These are phyloP conservation scores for Aurelia aurita complex sp. Pacific DNA, from an alignment of 30 jellyfish, hydroid and myxozoan genomes.

Conservation along the genomic window DNA sequence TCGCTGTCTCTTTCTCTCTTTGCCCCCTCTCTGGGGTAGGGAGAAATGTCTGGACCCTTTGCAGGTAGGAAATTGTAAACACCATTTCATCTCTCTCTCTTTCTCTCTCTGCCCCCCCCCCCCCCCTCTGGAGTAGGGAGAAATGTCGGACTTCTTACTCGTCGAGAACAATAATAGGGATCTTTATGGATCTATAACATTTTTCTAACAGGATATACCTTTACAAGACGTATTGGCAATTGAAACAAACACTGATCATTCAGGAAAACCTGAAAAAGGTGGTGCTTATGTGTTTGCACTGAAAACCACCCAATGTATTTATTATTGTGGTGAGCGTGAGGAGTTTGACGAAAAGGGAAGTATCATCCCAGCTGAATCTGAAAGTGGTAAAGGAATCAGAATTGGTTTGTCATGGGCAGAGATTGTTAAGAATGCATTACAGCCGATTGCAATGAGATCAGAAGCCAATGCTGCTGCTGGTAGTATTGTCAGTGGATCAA, in stretches of 20 bases:
- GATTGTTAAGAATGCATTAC: constrained; percentile 83
- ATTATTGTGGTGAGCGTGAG: constrained; percentile 95
- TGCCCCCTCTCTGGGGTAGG: no score
- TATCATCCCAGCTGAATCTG: constrained; percentile 91
- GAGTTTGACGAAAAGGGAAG: constrained; percentile 87
- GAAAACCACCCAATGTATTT: constrained; percentile 70
- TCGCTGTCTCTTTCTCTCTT: no score
- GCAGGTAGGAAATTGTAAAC: no score
- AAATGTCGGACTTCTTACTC: no score
- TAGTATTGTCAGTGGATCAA: constrained; percentile 21
- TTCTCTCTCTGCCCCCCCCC: no score
- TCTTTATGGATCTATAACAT: no score
- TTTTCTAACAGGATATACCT: constrained; percentile 77
- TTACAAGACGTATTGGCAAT: constrained; percentile 86
- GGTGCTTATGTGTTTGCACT: constrained; percentile 91
- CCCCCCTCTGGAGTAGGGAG: no score
- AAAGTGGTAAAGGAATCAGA: constrained; percentile 94
- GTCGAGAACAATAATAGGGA: no score
- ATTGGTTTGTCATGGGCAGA: constrained; percentile 98
- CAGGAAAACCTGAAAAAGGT: constrained; percentile 91
- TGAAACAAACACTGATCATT: constrained; percentile 92
- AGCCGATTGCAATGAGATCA: constrained; percentile 83
- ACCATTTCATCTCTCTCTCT: no score
- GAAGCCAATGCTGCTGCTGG: constrained; percentile 69
- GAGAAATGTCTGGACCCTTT: no score